Evolutionary conservation across 2,113 vertebrate genomes (phyloP).

Genomic region (Ceuthmochares aereus): DNA sequence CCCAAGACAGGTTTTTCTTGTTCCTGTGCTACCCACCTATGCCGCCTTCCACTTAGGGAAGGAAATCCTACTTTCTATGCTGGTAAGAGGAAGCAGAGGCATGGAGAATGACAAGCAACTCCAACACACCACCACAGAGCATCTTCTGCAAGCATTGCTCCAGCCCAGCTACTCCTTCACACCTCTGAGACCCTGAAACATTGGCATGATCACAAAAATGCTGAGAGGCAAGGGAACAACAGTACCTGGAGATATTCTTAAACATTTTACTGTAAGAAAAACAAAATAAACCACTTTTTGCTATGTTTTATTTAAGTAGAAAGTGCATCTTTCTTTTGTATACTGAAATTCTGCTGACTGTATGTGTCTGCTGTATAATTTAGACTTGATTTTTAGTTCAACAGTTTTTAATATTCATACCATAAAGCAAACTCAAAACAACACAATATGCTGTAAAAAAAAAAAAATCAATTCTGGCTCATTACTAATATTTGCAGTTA

Average conservation of each 20-base stretch:
- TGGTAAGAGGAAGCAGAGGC: not conserved
- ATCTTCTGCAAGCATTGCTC: accelerated
- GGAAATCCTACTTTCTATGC: not conserved
- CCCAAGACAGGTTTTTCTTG: not conserved
- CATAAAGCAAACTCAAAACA: not conserved
- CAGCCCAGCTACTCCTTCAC: not conserved
- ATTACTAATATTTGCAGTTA: not conserved
- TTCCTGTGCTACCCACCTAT: not conserved
- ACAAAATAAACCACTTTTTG: not conserved
- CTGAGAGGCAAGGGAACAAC: not conserved
- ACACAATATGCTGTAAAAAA: not conserved
- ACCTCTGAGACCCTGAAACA: not conserved
- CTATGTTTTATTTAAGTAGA: not conserved
- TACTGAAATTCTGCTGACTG: not conserved
- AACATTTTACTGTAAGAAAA: not conserved
- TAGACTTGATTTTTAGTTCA: not conserved
- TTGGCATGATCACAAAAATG: accelerated
- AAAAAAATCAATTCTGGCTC: not conserved
- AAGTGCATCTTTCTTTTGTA: not conserved
- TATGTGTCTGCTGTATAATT: not conserved
- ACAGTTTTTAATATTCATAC: not conserved
- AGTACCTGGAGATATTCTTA: not conserved
- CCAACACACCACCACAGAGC: not conserved
- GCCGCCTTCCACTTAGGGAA: not conserved
- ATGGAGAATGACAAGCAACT: not conserved